A percentile compares a stretch with the other conserved stretches of the same genome.
Evolutionary conservation across 2,797 vertebrate genomes (phyloP).

Genomic region (Bradypodion pumilum): DNA sequence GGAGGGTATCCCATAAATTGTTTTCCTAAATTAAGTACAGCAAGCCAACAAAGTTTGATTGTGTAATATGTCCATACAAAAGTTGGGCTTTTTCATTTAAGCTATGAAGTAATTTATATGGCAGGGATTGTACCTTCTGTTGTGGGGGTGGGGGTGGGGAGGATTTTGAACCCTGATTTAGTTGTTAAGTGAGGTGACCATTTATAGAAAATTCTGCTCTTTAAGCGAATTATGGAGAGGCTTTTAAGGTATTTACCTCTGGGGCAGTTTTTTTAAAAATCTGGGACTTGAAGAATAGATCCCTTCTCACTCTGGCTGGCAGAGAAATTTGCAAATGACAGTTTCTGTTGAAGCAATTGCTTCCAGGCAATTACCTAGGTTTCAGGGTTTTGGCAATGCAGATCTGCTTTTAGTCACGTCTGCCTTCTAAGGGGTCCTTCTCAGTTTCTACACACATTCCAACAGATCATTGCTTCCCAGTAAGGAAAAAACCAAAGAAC

Average conservation of each 20-base stretch:
- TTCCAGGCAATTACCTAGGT: constrained; percentile 37
- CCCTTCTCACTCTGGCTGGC: constrained; percentile 15
- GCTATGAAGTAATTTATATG: too few species aligned
- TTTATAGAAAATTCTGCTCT: too few species aligned
- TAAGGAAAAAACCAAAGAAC: neutral
- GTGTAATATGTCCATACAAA: too few species aligned
- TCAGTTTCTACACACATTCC: constrained; percentile 30
- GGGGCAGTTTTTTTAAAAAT: constrained; percentile 21
- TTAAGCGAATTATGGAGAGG: too few species aligned
- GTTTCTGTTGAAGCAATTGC: constrained; percentile 54
- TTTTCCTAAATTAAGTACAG: too few species aligned
- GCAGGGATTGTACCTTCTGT: too few species aligned
- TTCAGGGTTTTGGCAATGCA: constrained; percentile 39
- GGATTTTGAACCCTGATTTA: too few species aligned
- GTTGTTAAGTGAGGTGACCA: too few species aligned
- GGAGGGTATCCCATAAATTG: too few species aligned
- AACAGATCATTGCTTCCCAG: constrained; percentile 49
- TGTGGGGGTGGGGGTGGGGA: too few species aligned
- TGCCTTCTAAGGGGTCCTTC: constrained; percentile 14
- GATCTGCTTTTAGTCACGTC: constrained; percentile 64
- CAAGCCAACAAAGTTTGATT: too few species aligned
- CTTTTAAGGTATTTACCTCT: neutral
- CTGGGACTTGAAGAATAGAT: neutral
- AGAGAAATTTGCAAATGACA: constrained; percentile 31
- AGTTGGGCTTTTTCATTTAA: too few species aligned